A percentile compares a stretch with the other conserved stretches of the same genome.
Conservation (phyloP, 2,888 invertebrate genomes). For the Norana najaformis region DNA sequence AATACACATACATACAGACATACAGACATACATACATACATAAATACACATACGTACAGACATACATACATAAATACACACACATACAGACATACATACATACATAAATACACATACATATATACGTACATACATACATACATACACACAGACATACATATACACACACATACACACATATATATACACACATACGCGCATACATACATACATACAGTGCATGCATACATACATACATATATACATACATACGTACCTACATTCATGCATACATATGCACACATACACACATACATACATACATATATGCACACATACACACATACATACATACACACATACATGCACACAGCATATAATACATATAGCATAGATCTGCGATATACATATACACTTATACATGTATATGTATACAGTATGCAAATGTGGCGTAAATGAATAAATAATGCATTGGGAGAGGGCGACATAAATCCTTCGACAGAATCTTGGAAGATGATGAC, state of each 20-base stretch:
- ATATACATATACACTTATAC: not conserved
- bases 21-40: too few species aligned
- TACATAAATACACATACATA: not conserved
- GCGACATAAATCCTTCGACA: not conserved
- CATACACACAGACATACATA: too few species aligned
- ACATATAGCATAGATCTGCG: too few species aligned
- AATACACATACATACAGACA: too few species aligned
- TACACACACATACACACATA: too few species aligned
- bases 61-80: not conserved
- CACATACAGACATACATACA: not conserved
- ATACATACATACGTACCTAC: not conserved
- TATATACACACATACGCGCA: not conserved
- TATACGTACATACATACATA: not conserved
- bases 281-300: too few species aligned
- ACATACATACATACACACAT: too few species aligned
- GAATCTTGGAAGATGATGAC: not conserved
- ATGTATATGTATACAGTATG: conserved; percentile 13
- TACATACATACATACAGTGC: not conserved
- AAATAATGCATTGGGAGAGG: conserved; percentile 3
- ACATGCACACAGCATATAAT: not conserved
- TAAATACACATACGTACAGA: too few species aligned
- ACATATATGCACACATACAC: too few species aligned
- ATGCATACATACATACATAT: not conserved
- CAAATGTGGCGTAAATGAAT: not conserved
- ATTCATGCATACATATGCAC: too few species aligned